Evolutionary conservation across 2,888 invertebrate species (phyloP).

Genomic region (Petrophora chlorosata): DNA sequence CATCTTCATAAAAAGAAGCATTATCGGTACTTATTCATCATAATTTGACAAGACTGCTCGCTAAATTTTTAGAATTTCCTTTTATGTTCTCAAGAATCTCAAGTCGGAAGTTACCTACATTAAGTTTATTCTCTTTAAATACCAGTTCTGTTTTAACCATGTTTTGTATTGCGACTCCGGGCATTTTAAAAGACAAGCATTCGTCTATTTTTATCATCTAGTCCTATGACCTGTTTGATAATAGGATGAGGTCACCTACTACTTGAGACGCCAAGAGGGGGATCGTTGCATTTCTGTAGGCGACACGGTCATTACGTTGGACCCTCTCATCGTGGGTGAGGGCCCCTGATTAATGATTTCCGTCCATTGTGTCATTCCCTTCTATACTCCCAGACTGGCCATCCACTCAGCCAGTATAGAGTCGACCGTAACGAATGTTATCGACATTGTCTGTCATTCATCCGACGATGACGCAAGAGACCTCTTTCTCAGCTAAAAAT

Average conservation of each 20-base stretch:
- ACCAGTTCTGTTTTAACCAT: too few species aligned
- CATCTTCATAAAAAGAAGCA: constrained; percentile 25
- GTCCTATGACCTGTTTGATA: constrained; percentile 35
- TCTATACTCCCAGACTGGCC: constrained; percentile 53
- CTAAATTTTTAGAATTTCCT: too few species aligned
- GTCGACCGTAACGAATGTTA: constrained; percentile 49
- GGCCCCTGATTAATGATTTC: constrained; percentile 72
- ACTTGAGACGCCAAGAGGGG: constrained; percentile 47
- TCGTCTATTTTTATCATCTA: constrained; percentile 27
- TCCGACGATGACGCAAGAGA: constrained; percentile 42
- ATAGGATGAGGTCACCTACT: constrained; percentile 42
- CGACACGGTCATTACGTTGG: constrained; percentile 50
- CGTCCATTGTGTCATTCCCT: constrained; percentile 73
- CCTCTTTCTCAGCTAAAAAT: constrained; percentile 43
- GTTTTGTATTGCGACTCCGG: background rate
- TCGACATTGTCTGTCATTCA: constrained; percentile 43
- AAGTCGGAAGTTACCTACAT: too few species aligned
- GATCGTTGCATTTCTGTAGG: constrained; percentile 50
- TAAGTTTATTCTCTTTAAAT: too few species aligned
- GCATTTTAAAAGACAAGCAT: constrained; percentile 1
- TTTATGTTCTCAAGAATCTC: too few species aligned
- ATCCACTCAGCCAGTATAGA: constrained; percentile 45
- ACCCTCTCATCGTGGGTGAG: constrained; percentile 62
- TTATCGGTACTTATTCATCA: constrained; percentile 24
- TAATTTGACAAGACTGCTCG: background rate